These are phyloP conservation scores for Pithys albifrons DNA, from an alignment of 2,113 vertebrate species.

Conservation along the genomic window DNA sequence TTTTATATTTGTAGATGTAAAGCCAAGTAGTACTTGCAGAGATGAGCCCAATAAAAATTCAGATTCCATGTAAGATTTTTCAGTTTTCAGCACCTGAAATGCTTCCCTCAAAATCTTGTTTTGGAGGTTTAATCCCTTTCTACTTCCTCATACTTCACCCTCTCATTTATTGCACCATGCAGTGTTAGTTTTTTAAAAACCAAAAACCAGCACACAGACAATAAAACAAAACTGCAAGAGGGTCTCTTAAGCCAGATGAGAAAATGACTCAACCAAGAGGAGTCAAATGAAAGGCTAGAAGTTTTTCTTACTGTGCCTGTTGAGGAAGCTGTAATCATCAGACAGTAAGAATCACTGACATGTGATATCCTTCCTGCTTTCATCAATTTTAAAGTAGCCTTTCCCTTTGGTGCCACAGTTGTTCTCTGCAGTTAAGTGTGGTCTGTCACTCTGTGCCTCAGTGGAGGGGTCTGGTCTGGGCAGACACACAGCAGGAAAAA, in stretches of 20 bases:
- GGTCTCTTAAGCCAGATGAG: neutral
- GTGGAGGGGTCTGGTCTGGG: neutral
- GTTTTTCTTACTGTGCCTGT: neutral
- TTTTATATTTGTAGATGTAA: neutral
- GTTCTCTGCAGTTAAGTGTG: neutral
- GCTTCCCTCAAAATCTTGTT: neutral
- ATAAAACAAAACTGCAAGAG: neutral
- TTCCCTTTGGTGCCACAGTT: neutral
- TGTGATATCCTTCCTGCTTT: neutral
- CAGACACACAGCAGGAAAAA: neutral
- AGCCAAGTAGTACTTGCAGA: neutral
- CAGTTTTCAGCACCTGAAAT: neutral
- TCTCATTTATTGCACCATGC: neutral
- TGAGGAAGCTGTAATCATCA: slow-evolving; percentile 21
- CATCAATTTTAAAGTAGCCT: neutral
- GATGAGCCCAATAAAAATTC: neutral
- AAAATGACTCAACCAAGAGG: neutral
- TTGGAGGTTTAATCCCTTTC: neutral
- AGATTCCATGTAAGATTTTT: neutral
- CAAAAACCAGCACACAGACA: neutral
- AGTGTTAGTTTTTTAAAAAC: neutral
- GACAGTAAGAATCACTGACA: neutral
- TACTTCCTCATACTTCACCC: neutral
- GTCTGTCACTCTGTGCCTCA: neutral
- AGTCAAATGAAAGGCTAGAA: slow-evolving; percentile 9